phyloP scores from a whole-genome alignment of 2,888 invertebrate genomes.

The Ashinkailepas kermadecensis region DNA sequence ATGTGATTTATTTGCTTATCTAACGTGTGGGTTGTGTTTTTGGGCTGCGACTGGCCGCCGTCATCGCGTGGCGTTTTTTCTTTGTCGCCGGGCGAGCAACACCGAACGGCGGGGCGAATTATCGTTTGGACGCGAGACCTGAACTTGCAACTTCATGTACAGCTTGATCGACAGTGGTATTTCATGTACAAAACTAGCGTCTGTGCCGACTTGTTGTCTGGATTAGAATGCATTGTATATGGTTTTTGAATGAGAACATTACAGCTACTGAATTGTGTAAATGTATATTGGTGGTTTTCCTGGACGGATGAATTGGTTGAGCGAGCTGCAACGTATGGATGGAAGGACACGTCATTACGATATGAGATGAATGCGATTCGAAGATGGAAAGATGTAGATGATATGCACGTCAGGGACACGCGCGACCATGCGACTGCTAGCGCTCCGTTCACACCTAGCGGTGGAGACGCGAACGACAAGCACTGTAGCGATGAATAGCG shows the following conservation, averaged over 20 bases:
- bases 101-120: neutral
- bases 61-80: neutral
- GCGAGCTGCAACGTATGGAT: no score
- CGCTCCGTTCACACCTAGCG: no score
- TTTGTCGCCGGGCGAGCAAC: neutral
- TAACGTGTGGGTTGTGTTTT: constrained; percentile 10
- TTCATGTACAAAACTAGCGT: constrained; percentile 22
- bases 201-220: constrained; percentile 17
- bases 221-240: constrained; percentile 22
- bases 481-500: no score
- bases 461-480: no score
- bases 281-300: constrained; percentile 3
- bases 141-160: constrained; percentile 8
- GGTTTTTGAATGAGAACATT: constrained; percentile 21
- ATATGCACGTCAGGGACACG: no score
- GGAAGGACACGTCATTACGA: no score
- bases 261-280: constrained; percentile 19
- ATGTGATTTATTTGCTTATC: constrained; percentile 21
- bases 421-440: no score
- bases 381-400: no score
- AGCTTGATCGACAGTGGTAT: constrained; percentile 12
- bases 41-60: neutral
- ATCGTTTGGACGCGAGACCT: neutral
- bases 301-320: no score
- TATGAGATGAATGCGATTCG: no score